Evolutionary conservation across 2,888 invertebrate genomes (phyloP), one percentile per base, ranked within the genome.

Genomic region (Microctonus hyperodae): DNA sequence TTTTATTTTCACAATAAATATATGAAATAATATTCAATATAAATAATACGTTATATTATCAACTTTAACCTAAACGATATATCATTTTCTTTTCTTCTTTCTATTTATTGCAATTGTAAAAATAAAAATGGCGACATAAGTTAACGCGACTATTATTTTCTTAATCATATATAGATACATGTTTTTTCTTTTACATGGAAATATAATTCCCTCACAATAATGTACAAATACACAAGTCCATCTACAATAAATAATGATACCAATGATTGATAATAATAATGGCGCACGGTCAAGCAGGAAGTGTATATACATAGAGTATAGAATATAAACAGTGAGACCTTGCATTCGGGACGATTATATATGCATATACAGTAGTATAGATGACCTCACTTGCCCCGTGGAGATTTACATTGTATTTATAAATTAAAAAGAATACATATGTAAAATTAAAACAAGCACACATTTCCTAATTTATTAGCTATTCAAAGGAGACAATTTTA

Each of bases 301-400:
- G 16, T 44, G 44, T 44, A 44, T 44, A 44, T 7, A 16, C 2
- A 44, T 44, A 44, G 16, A 44, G n/a, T n/a, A 44, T 44, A 20
- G 44, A 44, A 16, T 44, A 44, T 44, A 44, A 44, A 44, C 44
- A 44, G 44, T 20, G 6, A 44, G 44, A 44, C 44, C 44, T 44
- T 44, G 44, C 20, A 16, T 44, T 44, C 44, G 44, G 20, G 16
- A 20, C 44, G 16, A 44, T 44, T 44, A 44, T 44, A 44, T 44
- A 44, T 44, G 16, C 44, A 44, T 44, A 16, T 44, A 44, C 16
- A 16, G 44, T 44, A 20, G n/a, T 4, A n/a, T n/a, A 44, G 44
- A 44, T 44, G 44, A 44, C 44, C 44, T 44, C 44, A 44, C 44
- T 44, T 44, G 44, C 44, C 44, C 20, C 16, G 44, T 9, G 44